These are phyloP conservation scores for Heliconius congener DNA, from an alignment of 1,140 invertebrate genomes.

Conservation along the genomic window DNA sequence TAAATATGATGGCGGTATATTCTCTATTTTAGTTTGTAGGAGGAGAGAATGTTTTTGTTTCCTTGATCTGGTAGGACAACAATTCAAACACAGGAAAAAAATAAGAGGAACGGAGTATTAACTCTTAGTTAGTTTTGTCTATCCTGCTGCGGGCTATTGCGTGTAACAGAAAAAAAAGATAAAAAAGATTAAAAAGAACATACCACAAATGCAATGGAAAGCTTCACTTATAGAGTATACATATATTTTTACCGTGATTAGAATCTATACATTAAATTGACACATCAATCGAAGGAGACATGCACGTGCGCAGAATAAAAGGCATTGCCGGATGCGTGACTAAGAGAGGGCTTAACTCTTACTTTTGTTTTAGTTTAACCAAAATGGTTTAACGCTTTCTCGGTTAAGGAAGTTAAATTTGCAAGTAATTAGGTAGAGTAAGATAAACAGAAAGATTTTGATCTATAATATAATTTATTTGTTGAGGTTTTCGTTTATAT, in stretches of 20 bases:
- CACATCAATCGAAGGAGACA: slow-evolving; percentile 24
- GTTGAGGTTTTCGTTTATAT: background rate
- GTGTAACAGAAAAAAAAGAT: too few relatives aligned
- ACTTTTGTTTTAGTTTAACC: slow-evolving; percentile 21
- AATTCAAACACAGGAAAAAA: too few relatives aligned
- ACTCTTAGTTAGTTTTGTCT: too few relatives aligned
- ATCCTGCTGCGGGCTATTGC: too few relatives aligned
- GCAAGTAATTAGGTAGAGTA: background rate
- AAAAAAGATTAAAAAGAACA: background rate
- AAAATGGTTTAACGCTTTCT: slow-evolving; percentile 26
- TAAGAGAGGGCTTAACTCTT: slow-evolving; percentile 25
- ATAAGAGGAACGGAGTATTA: too few relatives aligned
- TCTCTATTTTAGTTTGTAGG: too few relatives aligned
- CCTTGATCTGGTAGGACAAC: too few relatives aligned
- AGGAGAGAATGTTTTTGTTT: too few relatives aligned
- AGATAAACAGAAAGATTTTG: background rate
- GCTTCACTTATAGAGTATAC: background rate
- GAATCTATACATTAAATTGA: slow-evolving; percentile 20
- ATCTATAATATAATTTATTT: background rate
- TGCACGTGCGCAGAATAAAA: slow-evolving; percentile 26
- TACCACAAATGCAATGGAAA: background rate
- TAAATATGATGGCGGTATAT: too few relatives aligned
- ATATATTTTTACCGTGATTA: slow-evolving; percentile 21
- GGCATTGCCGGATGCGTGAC: slow-evolving; percentile 22
- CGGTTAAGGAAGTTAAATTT: slow-evolving; percentile 18